These are phyloP conservation scores for Gallinago undulata DNA, from an alignment of 2,113 vertebrate genomes.

Conservation along the genomic window DNA sequence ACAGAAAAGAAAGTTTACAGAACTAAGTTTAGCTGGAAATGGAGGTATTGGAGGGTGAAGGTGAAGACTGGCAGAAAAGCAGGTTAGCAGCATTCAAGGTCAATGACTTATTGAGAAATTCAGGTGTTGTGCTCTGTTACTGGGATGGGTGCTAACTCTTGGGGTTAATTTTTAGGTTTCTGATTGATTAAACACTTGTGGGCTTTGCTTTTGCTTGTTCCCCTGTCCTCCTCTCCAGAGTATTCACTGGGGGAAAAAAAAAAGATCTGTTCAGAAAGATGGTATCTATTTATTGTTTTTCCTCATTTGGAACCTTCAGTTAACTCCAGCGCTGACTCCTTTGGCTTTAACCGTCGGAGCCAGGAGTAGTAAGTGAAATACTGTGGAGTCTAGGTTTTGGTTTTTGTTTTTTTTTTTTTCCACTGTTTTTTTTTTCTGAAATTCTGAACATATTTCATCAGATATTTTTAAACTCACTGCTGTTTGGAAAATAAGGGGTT, in stretches of 20 bases:
- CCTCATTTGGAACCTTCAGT: background rate
- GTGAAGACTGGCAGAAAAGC: background rate
- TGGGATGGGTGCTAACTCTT: background rate
- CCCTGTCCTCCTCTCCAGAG: background rate
- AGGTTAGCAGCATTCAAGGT: background rate
- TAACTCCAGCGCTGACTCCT: background rate
- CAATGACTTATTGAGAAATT: background rate
- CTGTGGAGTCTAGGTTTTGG: background rate
- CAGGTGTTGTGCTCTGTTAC: background rate
- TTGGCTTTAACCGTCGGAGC: background rate
- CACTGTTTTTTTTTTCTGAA: background rate
- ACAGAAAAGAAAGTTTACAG: background rate
- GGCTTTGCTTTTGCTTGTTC: background rate
- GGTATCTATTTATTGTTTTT: background rate
- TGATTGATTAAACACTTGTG: background rate
- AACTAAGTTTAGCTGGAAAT: background rate
- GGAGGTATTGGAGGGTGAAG: background rate
- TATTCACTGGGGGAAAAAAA: background rate
- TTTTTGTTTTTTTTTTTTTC: accelerated
- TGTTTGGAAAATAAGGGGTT: background rate
- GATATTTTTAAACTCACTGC: background rate
- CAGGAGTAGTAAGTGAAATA: background rate
- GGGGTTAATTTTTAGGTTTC: background rate
- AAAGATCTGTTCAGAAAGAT: background rate
- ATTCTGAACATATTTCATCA: background rate